A percentile compares a stretch with the other conserved stretches of the same genome.
phyloP scores from a whole-genome alignment of 2,797 vertebrate genomes.

The Decapterus maruadsi region DNA sequence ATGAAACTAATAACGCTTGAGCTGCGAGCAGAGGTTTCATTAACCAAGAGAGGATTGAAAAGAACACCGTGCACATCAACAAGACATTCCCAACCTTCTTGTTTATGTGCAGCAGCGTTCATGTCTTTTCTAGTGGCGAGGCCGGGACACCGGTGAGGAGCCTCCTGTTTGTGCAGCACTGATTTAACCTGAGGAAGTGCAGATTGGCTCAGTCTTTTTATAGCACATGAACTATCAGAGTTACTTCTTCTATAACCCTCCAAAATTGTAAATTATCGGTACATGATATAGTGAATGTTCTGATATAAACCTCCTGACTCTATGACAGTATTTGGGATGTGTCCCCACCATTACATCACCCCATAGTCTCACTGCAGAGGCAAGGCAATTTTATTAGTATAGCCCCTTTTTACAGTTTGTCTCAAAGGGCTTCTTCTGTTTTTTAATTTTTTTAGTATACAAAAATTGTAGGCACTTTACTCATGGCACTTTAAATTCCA shows the following conservation, averaged over 20 bases:
- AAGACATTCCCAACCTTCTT: background rate
- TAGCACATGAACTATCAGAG: background rate
- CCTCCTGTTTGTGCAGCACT: background rate
- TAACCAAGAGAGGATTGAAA: background rate
- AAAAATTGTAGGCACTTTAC: too few relatives aligned
- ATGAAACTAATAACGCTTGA: background rate
- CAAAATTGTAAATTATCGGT: too few relatives aligned
- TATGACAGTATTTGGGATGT: too few relatives aligned
- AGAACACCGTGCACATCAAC: background rate
- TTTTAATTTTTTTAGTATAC: too few relatives aligned
- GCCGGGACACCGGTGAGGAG: background rate
- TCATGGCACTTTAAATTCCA: too few relatives aligned
- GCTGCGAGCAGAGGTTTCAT: background rate
- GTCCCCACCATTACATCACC: too few relatives aligned
- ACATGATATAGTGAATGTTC: too few relatives aligned
- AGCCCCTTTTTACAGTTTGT: too few relatives aligned
- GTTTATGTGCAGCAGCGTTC: background rate
- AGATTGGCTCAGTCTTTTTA: background rate
- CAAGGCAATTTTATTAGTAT: too few relatives aligned
- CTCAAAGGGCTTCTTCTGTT: too few relatives aligned
- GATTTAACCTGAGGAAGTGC: background rate
- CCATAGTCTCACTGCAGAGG: too few relatives aligned
- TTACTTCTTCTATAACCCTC: background rate
- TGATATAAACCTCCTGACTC: too few relatives aligned
- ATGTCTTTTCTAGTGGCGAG: background rate